These are phyloP conservation scores for Aphaenogaster floridana DNA, from an alignment of 1,140 invertebrate species.

Conservation along the genomic window DNA sequence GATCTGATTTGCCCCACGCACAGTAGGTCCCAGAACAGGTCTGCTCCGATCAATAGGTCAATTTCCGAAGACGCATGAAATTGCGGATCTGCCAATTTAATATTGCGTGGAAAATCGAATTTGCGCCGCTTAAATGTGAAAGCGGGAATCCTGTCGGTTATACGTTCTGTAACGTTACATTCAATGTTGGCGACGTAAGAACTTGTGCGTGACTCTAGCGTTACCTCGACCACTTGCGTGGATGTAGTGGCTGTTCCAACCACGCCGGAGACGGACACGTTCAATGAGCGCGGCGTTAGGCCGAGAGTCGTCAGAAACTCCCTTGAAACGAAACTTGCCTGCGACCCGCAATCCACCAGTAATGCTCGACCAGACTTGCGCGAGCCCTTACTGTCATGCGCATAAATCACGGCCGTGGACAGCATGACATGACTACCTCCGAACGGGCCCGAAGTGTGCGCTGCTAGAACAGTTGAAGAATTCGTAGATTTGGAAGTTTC, in stretches of 20 bases:
- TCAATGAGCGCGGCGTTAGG: not conserved
- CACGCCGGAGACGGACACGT: conserved; percentile 13
- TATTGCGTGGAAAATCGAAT: not conserved
- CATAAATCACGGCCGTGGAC: conserved; percentile 38
- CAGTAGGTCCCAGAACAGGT: no score
- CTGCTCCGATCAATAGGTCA: not conserved
- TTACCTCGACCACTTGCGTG: not conserved
- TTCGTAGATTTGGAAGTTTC: no score
- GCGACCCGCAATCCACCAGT: conserved; percentile 61
- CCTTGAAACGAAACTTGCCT: conserved; percentile 50
- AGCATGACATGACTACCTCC: not conserved
- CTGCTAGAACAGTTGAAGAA: not conserved
- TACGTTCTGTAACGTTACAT: conserved; percentile 33
- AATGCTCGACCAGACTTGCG: conserved; percentile 8
- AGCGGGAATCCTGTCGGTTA: conserved; percentile 35
- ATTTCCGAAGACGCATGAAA: no score
- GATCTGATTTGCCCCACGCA: no score
- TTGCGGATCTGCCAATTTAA: no score
- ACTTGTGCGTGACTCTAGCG: conserved; percentile 36
- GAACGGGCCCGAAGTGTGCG: no score
- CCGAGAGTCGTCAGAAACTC: not conserved
- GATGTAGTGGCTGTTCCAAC: conserved; percentile 3
- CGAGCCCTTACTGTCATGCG: not conserved
- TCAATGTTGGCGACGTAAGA: not conserved
- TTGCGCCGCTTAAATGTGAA: not conserved